Conservation (phyloP, 2,888 invertebrate genomes). For the Tineola bisselliella region DNA sequence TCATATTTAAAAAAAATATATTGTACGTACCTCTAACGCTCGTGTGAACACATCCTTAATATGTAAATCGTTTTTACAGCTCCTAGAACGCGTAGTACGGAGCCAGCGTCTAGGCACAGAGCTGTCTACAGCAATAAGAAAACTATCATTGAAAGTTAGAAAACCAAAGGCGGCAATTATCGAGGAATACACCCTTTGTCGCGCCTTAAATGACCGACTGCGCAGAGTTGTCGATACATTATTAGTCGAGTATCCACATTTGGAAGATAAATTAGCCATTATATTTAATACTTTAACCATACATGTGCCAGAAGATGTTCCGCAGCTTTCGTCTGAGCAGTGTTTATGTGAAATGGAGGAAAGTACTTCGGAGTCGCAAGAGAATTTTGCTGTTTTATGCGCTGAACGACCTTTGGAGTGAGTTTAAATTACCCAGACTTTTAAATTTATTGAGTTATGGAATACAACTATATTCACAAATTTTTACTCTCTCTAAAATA, state of each 20-base stretch:
- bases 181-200: constrained; percentile 67
- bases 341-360: constrained; percentile 16
- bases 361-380: constrained; percentile 19
- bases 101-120: constrained; percentile 76
- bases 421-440: too few relatives aligned
- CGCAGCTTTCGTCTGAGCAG: constrained; percentile 28
- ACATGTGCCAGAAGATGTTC: constrained; percentile 34
- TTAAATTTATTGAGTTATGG: too few relatives aligned
- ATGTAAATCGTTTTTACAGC: constrained; percentile 26
- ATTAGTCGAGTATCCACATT: constrained; percentile 70
- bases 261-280: constrained; percentile 39
- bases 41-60: too few relatives aligned
- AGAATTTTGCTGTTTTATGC: constrained; percentile 21
- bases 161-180: constrained; percentile 59
- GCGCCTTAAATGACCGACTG: constrained; percentile 67
- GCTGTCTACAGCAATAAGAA: constrained; percentile 59
- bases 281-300: constrained; percentile 64
- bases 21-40: too few relatives aligned
- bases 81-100: constrained; percentile 70
- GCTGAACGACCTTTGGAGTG: constrained; percentile 32
- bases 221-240: constrained; percentile 67
- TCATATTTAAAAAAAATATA: too few relatives aligned
- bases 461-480: too few relatives aligned
- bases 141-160: constrained; percentile 38
- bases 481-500: too few relatives aligned